Evolutionary conservation across 2,888 invertebrate species (phyloP).

Genomic region (Watsonalla binaria): DNA sequence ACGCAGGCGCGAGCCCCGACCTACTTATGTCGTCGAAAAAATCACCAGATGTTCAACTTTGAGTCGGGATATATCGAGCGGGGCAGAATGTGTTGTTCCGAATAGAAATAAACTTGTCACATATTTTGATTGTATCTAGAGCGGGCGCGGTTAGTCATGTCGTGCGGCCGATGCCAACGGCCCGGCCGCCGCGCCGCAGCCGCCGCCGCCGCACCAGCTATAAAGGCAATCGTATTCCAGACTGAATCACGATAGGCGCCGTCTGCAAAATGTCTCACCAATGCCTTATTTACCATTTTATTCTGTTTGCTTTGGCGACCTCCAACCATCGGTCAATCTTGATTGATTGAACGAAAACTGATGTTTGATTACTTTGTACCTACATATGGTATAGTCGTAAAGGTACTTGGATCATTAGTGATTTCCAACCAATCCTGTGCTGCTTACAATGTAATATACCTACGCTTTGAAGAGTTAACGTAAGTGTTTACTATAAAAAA

Average conservation of each 20-base stretch:
- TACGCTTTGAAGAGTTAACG: neutral
- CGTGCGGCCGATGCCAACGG: slow-evolving; percentile 73
- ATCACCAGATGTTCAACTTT: slow-evolving; percentile 74
- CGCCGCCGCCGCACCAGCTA: slow-evolving; percentile 56
- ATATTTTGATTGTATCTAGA: slow-evolving; percentile 79
- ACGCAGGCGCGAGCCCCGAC: slow-evolving; percentile 75
- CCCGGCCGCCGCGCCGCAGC: slow-evolving; percentile 45
- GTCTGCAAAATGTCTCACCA: slow-evolving; percentile 77
- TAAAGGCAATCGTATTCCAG: slow-evolving; percentile 72
- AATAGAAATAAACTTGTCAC: slow-evolving; percentile 79
- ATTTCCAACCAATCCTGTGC: neutral
- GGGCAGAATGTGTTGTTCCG: slow-evolving; percentile 72
- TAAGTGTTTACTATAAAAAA: neutral
- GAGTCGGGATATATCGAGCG: slow-evolving; percentile 70
- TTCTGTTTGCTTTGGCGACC: slow-evolving; percentile 28
- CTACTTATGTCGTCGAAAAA: slow-evolving; percentile 76
- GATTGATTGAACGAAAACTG: neutral
- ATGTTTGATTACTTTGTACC: too few relatives aligned
- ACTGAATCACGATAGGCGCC: slow-evolving; percentile 75
- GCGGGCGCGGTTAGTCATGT: slow-evolving; percentile 76
- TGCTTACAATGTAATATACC: neutral
- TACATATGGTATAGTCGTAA: neutral
- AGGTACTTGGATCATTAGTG: neutral
- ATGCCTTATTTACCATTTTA: slow-evolving; percentile 53
- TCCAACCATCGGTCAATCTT: slow-evolving; percentile 7